Evolutionary conservation across 2,797 vertebrate species (phyloP).

Genomic region (Columba guinea): DNA sequence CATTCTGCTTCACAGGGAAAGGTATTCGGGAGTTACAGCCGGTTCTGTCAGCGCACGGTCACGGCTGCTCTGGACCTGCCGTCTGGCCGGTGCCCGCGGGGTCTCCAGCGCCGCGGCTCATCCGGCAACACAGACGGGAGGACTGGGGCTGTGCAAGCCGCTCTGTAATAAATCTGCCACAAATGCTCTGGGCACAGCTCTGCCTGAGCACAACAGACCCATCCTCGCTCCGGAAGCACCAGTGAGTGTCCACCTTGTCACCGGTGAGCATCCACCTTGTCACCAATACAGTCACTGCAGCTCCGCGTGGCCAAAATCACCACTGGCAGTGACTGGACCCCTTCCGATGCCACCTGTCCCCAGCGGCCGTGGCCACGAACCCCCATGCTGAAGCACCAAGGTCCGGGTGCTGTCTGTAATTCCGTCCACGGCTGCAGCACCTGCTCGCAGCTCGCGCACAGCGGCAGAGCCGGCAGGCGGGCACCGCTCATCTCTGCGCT

Average conservation of each 20-base stretch:
- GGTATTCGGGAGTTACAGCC: background rate
- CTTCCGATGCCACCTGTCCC: too few relatives aligned
- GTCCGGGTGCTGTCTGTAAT: fast-evolving
- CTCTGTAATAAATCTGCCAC: too few relatives aligned
- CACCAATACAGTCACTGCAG: background rate
- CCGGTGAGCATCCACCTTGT: too few relatives aligned
- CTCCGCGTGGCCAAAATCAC: background rate
- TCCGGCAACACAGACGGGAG: fast-evolving
- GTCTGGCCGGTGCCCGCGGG: too few relatives aligned
- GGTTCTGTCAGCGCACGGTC: background rate
- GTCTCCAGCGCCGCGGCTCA: too few relatives aligned
- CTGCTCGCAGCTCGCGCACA: too few relatives aligned
- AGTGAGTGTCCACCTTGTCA: too few relatives aligned
- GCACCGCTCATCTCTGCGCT: background rate
- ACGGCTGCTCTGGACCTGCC: too few relatives aligned
- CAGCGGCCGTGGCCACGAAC: background rate
- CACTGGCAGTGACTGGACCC: too few relatives aligned
- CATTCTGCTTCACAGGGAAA: background rate
- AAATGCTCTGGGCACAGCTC: background rate
- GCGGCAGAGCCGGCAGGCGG: background rate
- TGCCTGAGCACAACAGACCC: background rate
- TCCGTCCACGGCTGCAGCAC: background rate
- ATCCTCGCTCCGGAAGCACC: background rate
- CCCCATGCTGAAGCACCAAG: fast-evolving
- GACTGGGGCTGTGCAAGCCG: background rate